Evolutionary conservation across 2,888 invertebrate genomes (phyloP).

Genomic region (Pheosia gnoma): DNA sequence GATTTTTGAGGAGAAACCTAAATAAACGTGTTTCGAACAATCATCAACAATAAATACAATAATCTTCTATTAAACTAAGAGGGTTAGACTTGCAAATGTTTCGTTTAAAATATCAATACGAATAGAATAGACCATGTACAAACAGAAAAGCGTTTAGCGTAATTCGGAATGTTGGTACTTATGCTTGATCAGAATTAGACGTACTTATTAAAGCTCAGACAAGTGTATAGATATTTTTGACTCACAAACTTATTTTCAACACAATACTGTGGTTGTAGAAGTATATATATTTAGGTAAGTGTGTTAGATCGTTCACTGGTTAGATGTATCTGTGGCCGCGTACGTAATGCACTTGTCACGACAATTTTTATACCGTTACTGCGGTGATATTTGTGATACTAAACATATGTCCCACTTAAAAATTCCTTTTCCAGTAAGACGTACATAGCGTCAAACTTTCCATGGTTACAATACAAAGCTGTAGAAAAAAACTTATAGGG

Average conservation of each 20-base stretch:
- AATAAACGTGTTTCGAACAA: no score
- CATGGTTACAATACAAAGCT: no score
- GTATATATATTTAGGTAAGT: slow-evolving; percentile 44
- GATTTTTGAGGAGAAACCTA: no score
- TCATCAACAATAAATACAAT: no score
- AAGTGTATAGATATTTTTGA: slow-evolving; percentile 10
- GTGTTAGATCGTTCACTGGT: slow-evolving; percentile 20
- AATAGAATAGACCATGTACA: no score
- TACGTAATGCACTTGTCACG: slow-evolving; percentile 33
- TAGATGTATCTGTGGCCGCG: slow-evolving; percentile 31
- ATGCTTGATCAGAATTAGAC: no score
- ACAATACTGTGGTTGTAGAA: slow-evolving; percentile 11
- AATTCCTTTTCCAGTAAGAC: slow-evolving; percentile 13
- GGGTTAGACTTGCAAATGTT: no score
- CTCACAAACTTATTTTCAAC: slow-evolving; percentile 20
- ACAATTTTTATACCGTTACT: slow-evolving; percentile 56
- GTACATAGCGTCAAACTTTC: background rate
- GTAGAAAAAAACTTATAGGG: no score
- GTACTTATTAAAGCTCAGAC: background rate
- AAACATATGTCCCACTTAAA: slow-evolving; percentile 47
- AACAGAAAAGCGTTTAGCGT: no score
- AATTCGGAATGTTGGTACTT: no score
- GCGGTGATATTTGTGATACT: slow-evolving; percentile 50
- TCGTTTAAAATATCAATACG: no score
- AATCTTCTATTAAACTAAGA: background rate